phyloP scores from a whole-genome alignment of 2,113 vertebrate species.

The Cyprinodon tularosa region DNA sequence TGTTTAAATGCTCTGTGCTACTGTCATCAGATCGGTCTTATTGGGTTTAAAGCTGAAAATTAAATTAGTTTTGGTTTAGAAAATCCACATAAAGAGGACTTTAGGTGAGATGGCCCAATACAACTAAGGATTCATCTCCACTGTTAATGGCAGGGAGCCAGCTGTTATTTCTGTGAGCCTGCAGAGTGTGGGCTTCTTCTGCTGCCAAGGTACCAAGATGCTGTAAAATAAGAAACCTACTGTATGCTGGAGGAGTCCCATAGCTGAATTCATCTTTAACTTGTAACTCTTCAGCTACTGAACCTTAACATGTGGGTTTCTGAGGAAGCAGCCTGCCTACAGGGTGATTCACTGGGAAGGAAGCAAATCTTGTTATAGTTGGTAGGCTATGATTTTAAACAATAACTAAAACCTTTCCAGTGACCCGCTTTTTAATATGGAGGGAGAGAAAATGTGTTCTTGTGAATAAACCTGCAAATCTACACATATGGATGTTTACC shows the following conservation, averaged over 20 bases:
- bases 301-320: not conserved
- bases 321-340: not conserved
- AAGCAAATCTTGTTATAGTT: not conserved
- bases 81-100: slow-evolving; percentile 1
- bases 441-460: too few species aligned
- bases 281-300: not conserved
- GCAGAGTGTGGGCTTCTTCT: slow-evolving; percentile 36
- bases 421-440: not conserved
- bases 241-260: not conserved
- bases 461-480: too few species aligned
- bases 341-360: not conserved
- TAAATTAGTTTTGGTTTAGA: not conserved
- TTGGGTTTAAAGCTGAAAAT: not conserved
- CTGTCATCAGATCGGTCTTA: not conserved
- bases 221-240: not conserved
- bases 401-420: not conserved
- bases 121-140: not conserved
- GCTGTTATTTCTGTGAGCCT: slow-evolving; percentile 15
- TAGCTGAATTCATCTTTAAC: not conserved
- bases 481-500: too few species aligned
- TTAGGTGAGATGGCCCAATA: not conserved
- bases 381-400: not conserved
- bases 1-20: not conserved
- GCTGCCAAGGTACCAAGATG: slow-evolving; percentile 20
- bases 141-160: slow-evolving; percentile 36